A percentile compares a stretch with the other conserved stretches of the same genome.
Evolutionary conservation across 92 coral and sea anemone species (phyloP).

Genomic region (Epizoanthus fatuus): DNA sequence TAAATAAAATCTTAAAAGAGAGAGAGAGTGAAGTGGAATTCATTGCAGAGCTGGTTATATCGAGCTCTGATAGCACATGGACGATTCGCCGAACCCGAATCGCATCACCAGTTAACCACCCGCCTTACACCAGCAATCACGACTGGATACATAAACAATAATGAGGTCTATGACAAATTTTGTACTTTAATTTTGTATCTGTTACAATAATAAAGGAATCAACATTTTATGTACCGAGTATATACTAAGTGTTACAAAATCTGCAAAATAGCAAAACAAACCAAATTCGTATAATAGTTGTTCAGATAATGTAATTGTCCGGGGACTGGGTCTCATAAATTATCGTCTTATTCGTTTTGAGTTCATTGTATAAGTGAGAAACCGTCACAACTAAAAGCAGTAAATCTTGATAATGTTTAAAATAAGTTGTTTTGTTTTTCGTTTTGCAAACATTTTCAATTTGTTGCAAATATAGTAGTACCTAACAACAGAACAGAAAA

Average conservation of each 20-base stretch:
- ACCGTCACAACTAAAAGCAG: too few species aligned
- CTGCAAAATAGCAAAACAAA: too few species aligned
- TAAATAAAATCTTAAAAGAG: too few species aligned
- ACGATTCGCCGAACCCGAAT: neutral
- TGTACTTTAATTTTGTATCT: neutral
- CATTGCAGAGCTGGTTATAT: too few species aligned
- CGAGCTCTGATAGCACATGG: too few species aligned
- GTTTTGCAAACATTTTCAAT: conserved; percentile 3
- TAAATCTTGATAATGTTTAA: too few species aligned
- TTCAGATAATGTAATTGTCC: too few species aligned
- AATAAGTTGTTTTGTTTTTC: neutral
- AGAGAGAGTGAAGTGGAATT: too few species aligned
- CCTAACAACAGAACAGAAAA: neutral
- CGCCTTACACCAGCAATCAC: conserved; percentile 12
- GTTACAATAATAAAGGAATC: conserved; percentile 6
- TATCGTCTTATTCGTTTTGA: too few species aligned
- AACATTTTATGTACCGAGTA: neutral
- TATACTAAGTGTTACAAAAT: neutral
- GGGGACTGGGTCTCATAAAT: too few species aligned
- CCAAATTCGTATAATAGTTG: too few species aligned
- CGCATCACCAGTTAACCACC: conserved; percentile 6
- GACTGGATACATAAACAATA: neutral
- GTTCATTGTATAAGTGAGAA: too few species aligned
- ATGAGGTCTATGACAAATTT: neutral
- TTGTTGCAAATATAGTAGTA: neutral